Evolutionary conservation across 2,113 vertebrate genomes (phyloP), one percentile per base, ranked within the genome.

Genomic region (Spilogale gracilis): DNA sequence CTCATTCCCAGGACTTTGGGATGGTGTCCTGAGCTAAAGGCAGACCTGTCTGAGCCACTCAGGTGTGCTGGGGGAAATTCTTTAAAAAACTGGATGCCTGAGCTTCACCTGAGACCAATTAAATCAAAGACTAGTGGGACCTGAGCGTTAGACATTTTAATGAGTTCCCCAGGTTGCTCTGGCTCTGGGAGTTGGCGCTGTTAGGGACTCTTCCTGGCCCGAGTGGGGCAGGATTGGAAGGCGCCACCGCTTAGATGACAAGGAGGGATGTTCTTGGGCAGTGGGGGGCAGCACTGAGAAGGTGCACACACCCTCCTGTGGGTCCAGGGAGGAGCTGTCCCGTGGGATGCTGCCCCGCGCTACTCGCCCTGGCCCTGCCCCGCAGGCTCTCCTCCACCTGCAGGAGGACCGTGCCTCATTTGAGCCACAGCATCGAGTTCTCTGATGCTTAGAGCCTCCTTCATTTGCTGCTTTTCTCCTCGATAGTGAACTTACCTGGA

Each of bases 171-270:
- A 43, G 5, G 17, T 61, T 61, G 6, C 54, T 52, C 63, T 86
- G n/a, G 20, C 18, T 38, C 6, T 21, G 38, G 71, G 38, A 58
- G 73, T 4, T 16, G 13, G 20, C 32, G 8, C 6, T n/a, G 25
- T n/a, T 52, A 63, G 65, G 10, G 38, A 21, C 52, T 50, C n/a
- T n/a, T 27, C 2, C 17, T 17, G 13, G 76, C 61, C n/a, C 16
- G 21, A 23, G 6, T 18, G 6, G 16, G 65, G 27, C 27, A 5
- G 52, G 71, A 27, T 1, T 1, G 2, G 25, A 0, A 6, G 0
- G 10, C 0, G 20, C 9, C 32, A 0, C 17, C 30, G 4, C 32
- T 2, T 11, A 61, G 60, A 30, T 5, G 18, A 38, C 30, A 80
- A 48, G 48, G 63, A 67, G 73, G n/a, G 43, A 3, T 4, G 5